Base-by-base conservation (phyloP, 2,888 invertebrate genomes). In the Eueremaeus valkanovi region DNA sequence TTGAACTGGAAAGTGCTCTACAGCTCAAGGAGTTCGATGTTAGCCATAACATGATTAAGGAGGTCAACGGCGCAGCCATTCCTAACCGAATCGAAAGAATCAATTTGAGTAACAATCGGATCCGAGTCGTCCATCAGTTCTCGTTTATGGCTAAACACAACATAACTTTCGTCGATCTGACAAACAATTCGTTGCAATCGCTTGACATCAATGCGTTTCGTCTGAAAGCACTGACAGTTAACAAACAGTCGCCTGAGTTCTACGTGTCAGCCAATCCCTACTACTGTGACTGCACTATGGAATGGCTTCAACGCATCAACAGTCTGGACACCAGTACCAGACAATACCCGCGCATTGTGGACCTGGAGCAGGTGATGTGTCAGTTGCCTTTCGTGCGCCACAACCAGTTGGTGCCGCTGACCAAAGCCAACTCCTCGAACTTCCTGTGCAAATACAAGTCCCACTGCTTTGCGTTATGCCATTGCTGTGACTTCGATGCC, bases 401-500 rank as follows among this genome's bases (percentile, higher is more conserved):
- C 31, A 51, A 40, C 21, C 31, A 45, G 16, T 33, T 42, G 33
- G 36, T 66, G 63, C 55, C 78, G 11, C 11, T 36, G 21, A 73
- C 24, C 33, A 90, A 91, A 84, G 91, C 90, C 21, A 89, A 90
- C 16, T 88, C 91, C 55, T 90, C 90, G 81, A 91, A 92, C 84
- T 92, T 92, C 84, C 86, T 93, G 79, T 93, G 92, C 84, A 89
- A 90, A 82, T 93, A 93, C 83, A 89, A 90, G 78, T 88, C 89
- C 78, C 91, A 92, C 82, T 94, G 93, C 84, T 92, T 92, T 83
- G 90, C 92, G 6, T 84, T 91, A 78, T 94, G 93, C 82, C 91
- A 92, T 82, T 94, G 93, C 82, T 94, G 93, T 84, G 92, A 93
- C 83, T 94, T 92, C 82, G 92, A 92, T 81, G 92, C 92, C 45